A percentile compares a stretch with the other conserved stretches of the same genome.
These are phyloP conservation scores for Dolomedes plantarius DNA, from an alignment of 2,888 invertebrate species.

Conservation along the genomic window DNA sequence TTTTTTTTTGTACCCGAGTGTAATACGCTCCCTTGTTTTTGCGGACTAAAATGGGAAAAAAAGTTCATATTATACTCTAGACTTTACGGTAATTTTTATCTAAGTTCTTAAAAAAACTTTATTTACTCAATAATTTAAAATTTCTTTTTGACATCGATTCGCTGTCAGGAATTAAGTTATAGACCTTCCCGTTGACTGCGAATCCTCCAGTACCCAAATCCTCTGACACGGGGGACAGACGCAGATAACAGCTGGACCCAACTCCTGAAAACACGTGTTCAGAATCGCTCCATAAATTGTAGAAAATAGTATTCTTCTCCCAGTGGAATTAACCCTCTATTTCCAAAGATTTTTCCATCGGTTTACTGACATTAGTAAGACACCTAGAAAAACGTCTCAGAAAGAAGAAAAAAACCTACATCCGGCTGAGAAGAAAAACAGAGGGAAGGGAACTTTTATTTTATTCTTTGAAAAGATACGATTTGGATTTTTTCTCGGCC, in stretches of 20 bases:
- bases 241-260: constrained; percentile 34
- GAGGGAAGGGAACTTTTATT: constrained; percentile 33
- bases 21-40: too few species aligned
- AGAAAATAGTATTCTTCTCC: constrained; percentile 30
- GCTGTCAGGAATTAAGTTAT: neutral
- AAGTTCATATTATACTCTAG: too few species aligned
- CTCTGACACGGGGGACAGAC: neutral
- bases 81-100: too few species aligned
- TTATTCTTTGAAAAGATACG: constrained; percentile 36
- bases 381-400: constrained; percentile 29
- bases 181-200: neutral
- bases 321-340: constrained; percentile 33
- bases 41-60: too few species aligned
- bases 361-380: constrained; percentile 57
- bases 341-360: constrained; percentile 20
- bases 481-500: constrained; percentile 58
- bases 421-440: neutral
- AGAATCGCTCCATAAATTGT: constrained; percentile 27
- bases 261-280: constrained; percentile 33
- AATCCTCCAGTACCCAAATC: neutral
- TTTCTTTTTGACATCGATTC: neutral
- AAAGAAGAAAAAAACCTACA: constrained; percentile 21
- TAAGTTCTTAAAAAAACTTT: too few species aligned
- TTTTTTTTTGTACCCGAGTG: too few species aligned
- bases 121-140: constrained; percentile 3